Evolutionary conservation across 2,113 vertebrate genomes (phyloP), one percentile per base, ranked within the genome.

Genomic region (Protomyctophum bolini): DNA sequence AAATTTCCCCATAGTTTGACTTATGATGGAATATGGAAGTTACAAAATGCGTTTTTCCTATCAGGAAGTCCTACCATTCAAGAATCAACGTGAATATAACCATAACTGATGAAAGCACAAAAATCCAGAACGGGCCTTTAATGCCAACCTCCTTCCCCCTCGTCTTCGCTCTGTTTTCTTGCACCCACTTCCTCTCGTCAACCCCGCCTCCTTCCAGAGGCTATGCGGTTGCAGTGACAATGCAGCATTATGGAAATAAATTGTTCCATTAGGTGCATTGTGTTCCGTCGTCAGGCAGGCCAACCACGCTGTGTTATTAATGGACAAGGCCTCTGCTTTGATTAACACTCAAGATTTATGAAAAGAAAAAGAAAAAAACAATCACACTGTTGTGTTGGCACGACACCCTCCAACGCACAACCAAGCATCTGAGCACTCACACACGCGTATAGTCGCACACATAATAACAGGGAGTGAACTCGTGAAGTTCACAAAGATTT

Each of bases 211-310:
- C 69, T 63, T 61, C 69, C 51, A 10, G 54, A 45, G 14, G 58
- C 60, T 55, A 48, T 51, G 57, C 2, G 47, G 63, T 61, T 76
- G 73, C 68, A 29, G 76, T 76, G 82, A 87, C 85, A 90, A 88
- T 75, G 80, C 50, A 70, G 85, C 86, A 90, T 90, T 74, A 90
- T 89, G 63, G 72, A 91, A 92, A 93, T 90, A 93, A 90, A 92
- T 92, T 73, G 80, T 89, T 91, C 83, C 87, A 92, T 92, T 88
- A 88, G 79, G 76, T 65, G 68, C 87, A 83, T 89, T 90, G 86
- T 88, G 76, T 65, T 83, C 79, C 82, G 79, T 88, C 87, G 82
- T 88, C 86, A 87, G 80, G 72, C 86, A 87, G 80, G 72, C 77
- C 74, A 72, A 74, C 55, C 48, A 51, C 70, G 11, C 66, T 63